These are phyloP conservation scores for Bolinopsis microptera DNA, from an alignment of 37 sponge, comb jelly and placozoan genomes.

Conservation along the genomic window DNA sequence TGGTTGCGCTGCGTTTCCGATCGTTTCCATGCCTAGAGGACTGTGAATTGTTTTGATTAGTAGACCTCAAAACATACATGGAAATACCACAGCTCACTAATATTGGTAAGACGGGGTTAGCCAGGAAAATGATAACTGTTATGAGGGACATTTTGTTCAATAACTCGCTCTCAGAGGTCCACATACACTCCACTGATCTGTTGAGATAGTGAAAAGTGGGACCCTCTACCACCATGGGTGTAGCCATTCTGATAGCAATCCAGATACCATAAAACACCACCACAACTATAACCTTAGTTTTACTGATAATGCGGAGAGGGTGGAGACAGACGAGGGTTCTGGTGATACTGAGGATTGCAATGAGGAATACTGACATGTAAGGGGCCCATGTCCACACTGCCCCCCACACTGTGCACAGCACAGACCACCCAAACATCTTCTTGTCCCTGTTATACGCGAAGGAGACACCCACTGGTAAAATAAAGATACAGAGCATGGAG, in stretches of 20 bases:
- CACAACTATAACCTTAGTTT: background rate
- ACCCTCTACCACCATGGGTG: constrained; percentile 42
- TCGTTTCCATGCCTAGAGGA: background rate
- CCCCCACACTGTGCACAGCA: constrained; percentile 29
- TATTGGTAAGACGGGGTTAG: background rate
- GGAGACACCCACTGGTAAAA: constrained; percentile 7
- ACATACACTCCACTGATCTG: constrained; percentile 44
- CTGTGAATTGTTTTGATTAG: background rate
- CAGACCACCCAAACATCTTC: background rate
- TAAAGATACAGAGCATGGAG: constrained; percentile 31
- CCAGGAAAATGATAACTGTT: constrained; percentile 15
- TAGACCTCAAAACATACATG: background rate
- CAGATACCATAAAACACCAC: constrained; percentile 1
- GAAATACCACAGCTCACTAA: constrained; percentile 28
- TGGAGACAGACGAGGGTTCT: background rate
- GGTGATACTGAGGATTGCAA: constrained; percentile 22
- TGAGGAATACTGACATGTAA: constrained; percentile 31
- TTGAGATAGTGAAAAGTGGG: background rate
- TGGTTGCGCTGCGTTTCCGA: background rate
- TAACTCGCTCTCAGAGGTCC: background rate
- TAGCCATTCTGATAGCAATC: constrained; percentile 39
- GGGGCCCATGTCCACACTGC: constrained; percentile 54
- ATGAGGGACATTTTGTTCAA: constrained; percentile 25
- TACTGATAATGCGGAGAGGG: constrained; percentile 10
- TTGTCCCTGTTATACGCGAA: background rate